Evolutionary conservation across 2,797 vertebrate species (phyloP).

Genomic region (Triplophysa bombifrons): DNA sequence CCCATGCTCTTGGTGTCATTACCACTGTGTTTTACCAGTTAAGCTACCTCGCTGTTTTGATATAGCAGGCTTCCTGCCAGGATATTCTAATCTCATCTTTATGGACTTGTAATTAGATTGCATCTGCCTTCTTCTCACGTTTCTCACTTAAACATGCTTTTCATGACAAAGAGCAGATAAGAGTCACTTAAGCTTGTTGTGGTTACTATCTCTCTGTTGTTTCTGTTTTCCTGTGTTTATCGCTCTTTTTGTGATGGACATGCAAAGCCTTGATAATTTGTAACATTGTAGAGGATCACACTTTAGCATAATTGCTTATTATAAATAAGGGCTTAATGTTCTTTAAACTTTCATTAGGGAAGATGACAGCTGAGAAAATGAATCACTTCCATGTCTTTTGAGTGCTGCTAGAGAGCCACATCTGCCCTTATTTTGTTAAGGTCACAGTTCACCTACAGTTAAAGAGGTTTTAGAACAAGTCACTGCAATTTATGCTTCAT

Average conservation of each 20-base stretch:
- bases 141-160: slow-evolving; percentile 19
- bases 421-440: background rate
- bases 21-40: background rate
- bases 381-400: slow-evolving; percentile 8
- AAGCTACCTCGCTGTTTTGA: background rate
- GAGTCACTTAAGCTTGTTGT: background rate
- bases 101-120: slow-evolving; percentile 8
- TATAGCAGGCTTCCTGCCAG: background rate
- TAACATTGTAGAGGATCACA: slow-evolving; percentile 26
- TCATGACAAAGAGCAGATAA: slow-evolving; percentile 39
- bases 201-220: slow-evolving; percentile 12
- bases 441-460: background rate
- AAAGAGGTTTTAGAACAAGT: slow-evolving; percentile 1
- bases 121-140: slow-evolving; percentile 20
- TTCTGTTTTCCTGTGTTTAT: slow-evolving; percentile 25
- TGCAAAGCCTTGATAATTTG: slow-evolving; percentile 19
- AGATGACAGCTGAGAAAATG: slow-evolving; percentile 13
- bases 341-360: slow-evolving; percentile 37
- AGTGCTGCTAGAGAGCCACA: background rate
- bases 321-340: slow-evolving; percentile 11
- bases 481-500: background rate
- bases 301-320: slow-evolving; percentile 15
- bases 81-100: slow-evolving; percentile 29
- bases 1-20: background rate
- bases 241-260: slow-evolving; percentile 3